Conservation (phyloP, 2,113 vertebrate genomes). For the Heloderma charlesbogerti region DNA sequence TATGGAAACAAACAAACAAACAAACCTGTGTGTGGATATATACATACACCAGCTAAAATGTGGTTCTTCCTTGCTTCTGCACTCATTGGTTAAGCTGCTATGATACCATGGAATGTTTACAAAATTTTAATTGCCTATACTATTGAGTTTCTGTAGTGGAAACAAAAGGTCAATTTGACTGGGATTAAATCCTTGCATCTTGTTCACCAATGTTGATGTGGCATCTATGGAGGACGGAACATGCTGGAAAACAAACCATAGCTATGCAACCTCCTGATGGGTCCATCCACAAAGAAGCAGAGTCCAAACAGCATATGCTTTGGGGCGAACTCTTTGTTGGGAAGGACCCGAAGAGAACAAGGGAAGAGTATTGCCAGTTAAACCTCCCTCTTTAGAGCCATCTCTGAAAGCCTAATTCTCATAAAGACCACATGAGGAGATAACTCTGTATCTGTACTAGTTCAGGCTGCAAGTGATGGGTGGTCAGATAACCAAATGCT, state of each 20-base stretch:
- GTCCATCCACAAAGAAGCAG: not conserved
- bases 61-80: not conserved
- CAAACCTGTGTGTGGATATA: not conserved
- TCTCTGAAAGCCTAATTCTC: not conserved
- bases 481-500: fast-evolving
- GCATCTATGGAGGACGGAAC: no score
- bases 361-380: not conserved
- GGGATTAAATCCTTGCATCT: not conserved
- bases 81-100: not conserved
- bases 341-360: not conserved
- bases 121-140: not conserved
- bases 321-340: no score
- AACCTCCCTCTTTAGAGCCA: not conserved
- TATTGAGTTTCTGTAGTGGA: not conserved
- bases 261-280: no score
- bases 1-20: conserved; percentile 13
- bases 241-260: not conserved
- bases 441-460: not conserved
- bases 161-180: not conserved
- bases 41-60: not conserved
- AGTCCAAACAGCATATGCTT: not conserved
- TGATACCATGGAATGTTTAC: not conserved
- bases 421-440: not conserved
- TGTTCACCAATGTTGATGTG: no score
- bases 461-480: not conserved